A percentile compares a stretch with the other conserved stretches of the same genome.
phyloP scores from a whole-genome alignment of 2,888 invertebrate genomes.

The Drosophila mayaguana region DNA sequence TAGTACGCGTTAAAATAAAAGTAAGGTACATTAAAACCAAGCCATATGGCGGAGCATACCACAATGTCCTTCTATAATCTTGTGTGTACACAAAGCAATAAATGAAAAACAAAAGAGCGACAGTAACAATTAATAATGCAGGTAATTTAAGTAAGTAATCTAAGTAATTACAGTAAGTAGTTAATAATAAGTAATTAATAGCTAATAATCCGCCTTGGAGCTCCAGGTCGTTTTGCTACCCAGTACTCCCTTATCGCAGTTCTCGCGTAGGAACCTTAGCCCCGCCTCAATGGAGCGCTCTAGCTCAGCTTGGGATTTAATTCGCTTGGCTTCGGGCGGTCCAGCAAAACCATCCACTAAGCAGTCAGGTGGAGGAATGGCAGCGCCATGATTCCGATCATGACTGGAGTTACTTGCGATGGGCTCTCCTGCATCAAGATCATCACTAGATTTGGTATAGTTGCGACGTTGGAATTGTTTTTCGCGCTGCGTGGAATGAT shows the following conservation, averaged over 20 bases:
- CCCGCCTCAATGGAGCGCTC: slow-evolving; percentile 87
- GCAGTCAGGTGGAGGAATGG: slow-evolving; percentile 89
- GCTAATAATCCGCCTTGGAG: slow-evolving; percentile 83
- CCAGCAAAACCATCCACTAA: slow-evolving; percentile 87
- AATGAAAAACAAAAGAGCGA: slow-evolving; percentile 39
- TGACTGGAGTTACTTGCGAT: slow-evolving; percentile 14
- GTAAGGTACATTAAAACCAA: slow-evolving; percentile 27
- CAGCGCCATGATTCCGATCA: slow-evolving; percentile 83
- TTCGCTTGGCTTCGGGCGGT: slow-evolving; percentile 62
- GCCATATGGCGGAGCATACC: slow-evolving; percentile 41
- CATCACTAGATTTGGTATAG: slow-evolving; percentile 40
- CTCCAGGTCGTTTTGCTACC: slow-evolving; percentile 83
- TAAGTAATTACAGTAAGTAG: too few relatives aligned
- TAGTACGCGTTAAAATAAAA: slow-evolving; percentile 16
- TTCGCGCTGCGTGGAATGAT: slow-evolving; percentile 66
- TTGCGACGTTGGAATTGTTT: slow-evolving; percentile 77
- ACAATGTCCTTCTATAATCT: slow-evolving; percentile 53
- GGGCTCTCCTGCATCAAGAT: slow-evolving; percentile 3
- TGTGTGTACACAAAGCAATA: slow-evolving; percentile 70
- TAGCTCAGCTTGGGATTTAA: slow-evolving; percentile 78
- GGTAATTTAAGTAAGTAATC: background rate
- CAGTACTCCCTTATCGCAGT: slow-evolving; percentile 85
- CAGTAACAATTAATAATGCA: background rate
- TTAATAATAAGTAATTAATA: background rate
- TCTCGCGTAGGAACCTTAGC: slow-evolving; percentile 86